phyloP scores from a whole-genome alignment of 2,113 vertebrate genomes.

The Salvator merianae region DNA sequence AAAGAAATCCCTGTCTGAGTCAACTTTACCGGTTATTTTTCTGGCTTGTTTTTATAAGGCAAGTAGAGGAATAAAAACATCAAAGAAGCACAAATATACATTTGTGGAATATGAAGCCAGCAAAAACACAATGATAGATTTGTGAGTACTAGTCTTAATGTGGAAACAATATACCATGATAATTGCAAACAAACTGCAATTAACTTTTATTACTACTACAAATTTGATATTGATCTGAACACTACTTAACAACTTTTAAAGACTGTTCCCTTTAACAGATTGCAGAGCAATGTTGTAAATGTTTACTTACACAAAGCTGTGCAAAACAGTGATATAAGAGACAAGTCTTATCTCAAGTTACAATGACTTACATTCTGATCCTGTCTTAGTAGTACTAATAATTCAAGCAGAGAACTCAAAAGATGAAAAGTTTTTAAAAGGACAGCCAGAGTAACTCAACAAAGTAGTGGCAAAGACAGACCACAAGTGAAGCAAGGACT shows the following conservation, averaged over 20 bases:
- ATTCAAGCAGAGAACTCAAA: neutral
- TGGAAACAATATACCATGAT: neutral
- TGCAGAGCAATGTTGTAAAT: neutral
- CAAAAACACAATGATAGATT: neutral
- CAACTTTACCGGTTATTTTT: constrained; percentile 4
- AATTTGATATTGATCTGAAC: neutral
- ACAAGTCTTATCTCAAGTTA: neutral
- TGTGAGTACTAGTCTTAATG: neutral
- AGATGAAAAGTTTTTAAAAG: neutral
- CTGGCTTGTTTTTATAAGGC: neutral
- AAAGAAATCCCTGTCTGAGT: constrained; percentile 44
- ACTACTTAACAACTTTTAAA: neutral
- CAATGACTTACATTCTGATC: neutral
- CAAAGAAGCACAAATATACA: neutral
- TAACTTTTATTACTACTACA: neutral
- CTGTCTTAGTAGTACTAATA: constrained; percentile 1
- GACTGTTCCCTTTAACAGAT: neutral
- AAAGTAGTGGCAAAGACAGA: neutral
- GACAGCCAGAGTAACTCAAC: neutral
- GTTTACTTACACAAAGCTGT: neutral
- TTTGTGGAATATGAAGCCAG: neutral
- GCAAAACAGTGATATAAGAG: neutral
- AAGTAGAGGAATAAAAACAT: constrained; percentile 3
- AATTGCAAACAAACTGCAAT: neutral
- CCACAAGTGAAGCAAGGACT: neutral